Evolutionary conservation across 1,140 invertebrate species (phyloP).

Genomic region (Anthonomus grandis): DNA sequence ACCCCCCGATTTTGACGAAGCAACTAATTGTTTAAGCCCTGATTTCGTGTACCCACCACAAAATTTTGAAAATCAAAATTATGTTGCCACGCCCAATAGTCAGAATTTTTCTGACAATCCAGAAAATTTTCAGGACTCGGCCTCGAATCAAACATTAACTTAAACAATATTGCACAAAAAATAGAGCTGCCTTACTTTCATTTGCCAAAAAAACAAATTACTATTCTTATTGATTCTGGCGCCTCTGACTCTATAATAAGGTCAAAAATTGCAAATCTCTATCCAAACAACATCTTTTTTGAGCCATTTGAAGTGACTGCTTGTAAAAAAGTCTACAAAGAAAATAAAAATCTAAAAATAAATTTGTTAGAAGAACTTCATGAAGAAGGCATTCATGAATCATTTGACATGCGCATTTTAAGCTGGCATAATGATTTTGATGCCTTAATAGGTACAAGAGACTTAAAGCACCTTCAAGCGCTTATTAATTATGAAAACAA

Average conservation of each 20-base stretch:
- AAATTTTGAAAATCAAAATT: too few species aligned
- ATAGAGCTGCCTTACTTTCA: constrained; percentile 6
- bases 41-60: too few species aligned
- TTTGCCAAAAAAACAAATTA: background rate
- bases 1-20: too few species aligned
- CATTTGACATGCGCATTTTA: background rate
- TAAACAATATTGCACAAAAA: constrained; percentile 7
- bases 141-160: constrained; percentile 1
- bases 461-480: background rate
- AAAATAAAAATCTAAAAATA: constrained; percentile 10
- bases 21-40: too few species aligned
- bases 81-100: too few species aligned
- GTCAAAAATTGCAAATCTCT: constrained; percentile 2
- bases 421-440: constrained; percentile 19
- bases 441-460: constrained; percentile 14
- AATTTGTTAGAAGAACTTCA: constrained; percentile 6
- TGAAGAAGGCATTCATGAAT: constrained; percentile 6
- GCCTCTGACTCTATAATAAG: constrained; percentile 1
- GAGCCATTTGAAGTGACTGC: constrained; percentile 12
- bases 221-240: too few species aligned
- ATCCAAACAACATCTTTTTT: constrained; percentile 7
- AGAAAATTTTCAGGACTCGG: constrained; percentile 10
- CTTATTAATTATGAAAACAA: constrained; percentile 8
- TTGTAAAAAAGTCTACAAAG: constrained; percentile 8
- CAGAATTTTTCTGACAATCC: too few species aligned